Conservation (phyloP, 2,797 vertebrate species). For the Erethizon dorsatum region DNA sequence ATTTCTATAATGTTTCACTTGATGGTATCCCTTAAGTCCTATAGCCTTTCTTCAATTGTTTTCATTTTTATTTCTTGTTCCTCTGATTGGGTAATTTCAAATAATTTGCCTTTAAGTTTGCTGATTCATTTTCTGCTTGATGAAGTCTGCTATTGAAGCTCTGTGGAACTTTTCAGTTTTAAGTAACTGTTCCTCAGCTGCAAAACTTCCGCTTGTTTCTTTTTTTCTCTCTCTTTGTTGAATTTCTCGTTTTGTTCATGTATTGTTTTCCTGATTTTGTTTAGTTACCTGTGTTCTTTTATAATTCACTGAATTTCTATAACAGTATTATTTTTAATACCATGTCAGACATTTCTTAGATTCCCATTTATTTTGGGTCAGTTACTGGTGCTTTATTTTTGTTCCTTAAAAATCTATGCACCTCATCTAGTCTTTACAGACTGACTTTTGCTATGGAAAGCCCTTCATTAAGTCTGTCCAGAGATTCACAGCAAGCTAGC, state of each 20-base stretch:
- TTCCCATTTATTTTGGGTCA: not conserved
- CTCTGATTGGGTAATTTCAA: not conserved
- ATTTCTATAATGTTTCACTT: not conserved
- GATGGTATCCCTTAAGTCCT: not conserved
- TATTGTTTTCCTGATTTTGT: not conserved
- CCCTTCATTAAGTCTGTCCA: not conserved
- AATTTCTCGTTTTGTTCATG: not conserved
- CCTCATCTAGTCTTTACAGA: not conserved
- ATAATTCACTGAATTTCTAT: not conserved
- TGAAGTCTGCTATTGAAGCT: not conserved
- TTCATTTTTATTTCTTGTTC: not conserved
- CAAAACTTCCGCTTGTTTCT: not conserved
- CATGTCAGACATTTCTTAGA: not conserved
- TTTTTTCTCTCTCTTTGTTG: not conserved
- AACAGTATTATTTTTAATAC: not conserved
- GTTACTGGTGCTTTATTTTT: not conserved
- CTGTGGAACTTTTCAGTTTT: not conserved
- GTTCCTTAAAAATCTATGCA: not conserved
- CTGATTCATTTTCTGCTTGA: not conserved
- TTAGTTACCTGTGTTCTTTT: not conserved
- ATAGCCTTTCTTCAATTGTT: not conserved
- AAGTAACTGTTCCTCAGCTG: not conserved
- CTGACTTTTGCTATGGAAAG: not conserved
- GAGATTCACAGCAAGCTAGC: not conserved
- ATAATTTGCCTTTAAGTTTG: not conserved